Evolutionary conservation across 2,797 vertebrate species (phyloP).

Genomic region (Sebastes wilsoni): DNA sequence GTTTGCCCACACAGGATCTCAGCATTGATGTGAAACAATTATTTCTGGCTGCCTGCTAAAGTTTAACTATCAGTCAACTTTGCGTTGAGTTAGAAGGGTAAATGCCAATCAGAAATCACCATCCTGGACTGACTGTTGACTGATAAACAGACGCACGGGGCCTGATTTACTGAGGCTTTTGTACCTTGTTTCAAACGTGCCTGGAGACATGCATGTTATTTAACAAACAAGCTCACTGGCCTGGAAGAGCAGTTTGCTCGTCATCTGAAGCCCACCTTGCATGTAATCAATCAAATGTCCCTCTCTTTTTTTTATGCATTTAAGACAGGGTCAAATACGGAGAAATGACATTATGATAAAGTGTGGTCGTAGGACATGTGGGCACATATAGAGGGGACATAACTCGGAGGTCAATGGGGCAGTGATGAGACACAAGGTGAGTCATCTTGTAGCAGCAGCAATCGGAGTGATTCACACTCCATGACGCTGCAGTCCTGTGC

Average conservation of each 20-base stretch:
- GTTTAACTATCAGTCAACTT: constrained; percentile 34
- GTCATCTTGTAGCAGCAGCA: not conserved
- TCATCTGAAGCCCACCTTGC: constrained; percentile 39
- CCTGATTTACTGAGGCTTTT: constrained; percentile 1
- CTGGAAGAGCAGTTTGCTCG: constrained; percentile 40
- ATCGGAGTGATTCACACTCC: not conserved
- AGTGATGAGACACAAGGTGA: not conserved
- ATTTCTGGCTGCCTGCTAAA: constrained; percentile 24
- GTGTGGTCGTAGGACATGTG: not conserved
- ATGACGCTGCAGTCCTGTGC: not conserved
- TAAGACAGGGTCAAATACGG: constrained; percentile 11
- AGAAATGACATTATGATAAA: not conserved
- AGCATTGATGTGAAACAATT: constrained; percentile 33
- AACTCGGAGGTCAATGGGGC: not conserved
- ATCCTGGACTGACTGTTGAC: constrained; percentile 27
- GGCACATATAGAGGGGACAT: not conserved
- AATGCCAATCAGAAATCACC: constrained; percentile 33
- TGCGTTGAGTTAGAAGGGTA: constrained; percentile 16
- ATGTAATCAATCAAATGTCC: constrained; percentile 42
- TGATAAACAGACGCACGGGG: constrained; percentile 30
- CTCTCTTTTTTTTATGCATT: constrained; percentile 24
- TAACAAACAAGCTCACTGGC: constrained; percentile 51
- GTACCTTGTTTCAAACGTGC: constrained; percentile 19
- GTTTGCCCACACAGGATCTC: constrained; percentile 31
- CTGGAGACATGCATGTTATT: constrained; percentile 46